Base-by-base conservation (phyloP, 2,888 invertebrate genomes). In the Malthinus flaveolus region DNA sequence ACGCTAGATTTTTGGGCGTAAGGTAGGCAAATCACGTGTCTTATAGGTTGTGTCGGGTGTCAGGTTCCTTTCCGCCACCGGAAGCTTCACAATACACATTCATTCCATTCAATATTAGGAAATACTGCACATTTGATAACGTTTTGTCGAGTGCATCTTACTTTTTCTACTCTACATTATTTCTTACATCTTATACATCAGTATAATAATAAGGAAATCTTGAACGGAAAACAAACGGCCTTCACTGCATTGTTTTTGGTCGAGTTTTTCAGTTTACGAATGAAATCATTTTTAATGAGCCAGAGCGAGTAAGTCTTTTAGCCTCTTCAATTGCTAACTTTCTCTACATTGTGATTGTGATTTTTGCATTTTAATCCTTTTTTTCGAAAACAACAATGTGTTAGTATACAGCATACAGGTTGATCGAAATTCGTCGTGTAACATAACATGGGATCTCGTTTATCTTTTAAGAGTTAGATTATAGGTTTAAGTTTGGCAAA, bases 31-130 rank as follows among this genome's bases (percentile, higher is more conserved):
- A 67, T 69, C 69, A 69, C 69, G 69, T 67, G 67, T 55, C 50
- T 23, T 47, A 51, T 68, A 67, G 66, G 66, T 68, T 68, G 65
- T 63, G 58, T 58, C 59, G 56, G 23, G 64, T 57, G 54, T 61
- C 61, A 61, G 67, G 67, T 69, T 70, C 70, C 70, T 64, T 67
- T 62, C 62, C 62, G 62, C 62, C 62, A 58, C 68, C 70, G 70
- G 70, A 70, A 68, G 66, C 66, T 66, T 63, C 61, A 70, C 70
- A 70, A 70, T 70, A 52, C 62, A 58, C 36, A 62, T 62, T 62
- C 62, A 62, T 32, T 44, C 59, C 48, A 61, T 61, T 61, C 53
- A 62, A 52, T 54, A 51, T 54, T 54, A 54, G 57, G 57, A 61
- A 61, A 61, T 61, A 57, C 56, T 50, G 51, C 61, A 61, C 61